Evolutionary conservation across 64 coral and sea anemone genomes (phyloP).

Genomic region (Hydrozoanthus tunicans): DNA sequence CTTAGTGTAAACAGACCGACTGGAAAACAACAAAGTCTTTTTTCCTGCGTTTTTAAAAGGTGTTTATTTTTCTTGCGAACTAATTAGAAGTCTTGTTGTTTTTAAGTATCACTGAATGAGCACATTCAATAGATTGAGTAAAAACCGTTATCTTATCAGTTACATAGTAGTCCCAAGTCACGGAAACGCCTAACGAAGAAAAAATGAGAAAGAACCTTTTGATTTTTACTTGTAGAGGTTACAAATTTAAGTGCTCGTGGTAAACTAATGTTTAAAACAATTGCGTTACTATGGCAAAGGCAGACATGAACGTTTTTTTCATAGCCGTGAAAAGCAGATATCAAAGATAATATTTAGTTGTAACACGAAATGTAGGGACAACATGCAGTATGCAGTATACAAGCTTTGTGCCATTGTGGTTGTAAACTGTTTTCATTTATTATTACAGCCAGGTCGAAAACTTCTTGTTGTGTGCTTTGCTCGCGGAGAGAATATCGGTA

Average conservation of each 20-base stretch:
- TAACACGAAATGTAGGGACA: no score
- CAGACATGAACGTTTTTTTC: no score
- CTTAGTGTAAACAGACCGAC: no score
- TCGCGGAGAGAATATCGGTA: no score
- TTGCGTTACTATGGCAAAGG: no score
- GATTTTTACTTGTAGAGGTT: no score
- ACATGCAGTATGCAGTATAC: no score
- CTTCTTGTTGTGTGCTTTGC: background rate
- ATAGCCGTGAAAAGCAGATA: no score
- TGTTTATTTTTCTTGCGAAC: background rate
- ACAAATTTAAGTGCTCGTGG: no score
- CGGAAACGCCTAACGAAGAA: background rate
- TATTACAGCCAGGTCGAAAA: background rate
- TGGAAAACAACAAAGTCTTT: background rate
- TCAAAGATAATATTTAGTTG: no score
- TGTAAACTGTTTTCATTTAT: background rate
- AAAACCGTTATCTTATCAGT: background rate
- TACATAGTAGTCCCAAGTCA: background rate
- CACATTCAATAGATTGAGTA: background rate
- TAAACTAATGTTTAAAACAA: no score
- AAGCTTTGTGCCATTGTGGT: background rate
- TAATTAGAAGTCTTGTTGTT: background rate
- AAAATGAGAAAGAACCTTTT: background rate
- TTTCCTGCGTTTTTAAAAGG: background rate
- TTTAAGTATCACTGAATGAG: background rate